These are phyloP conservation scores for Aricia agestis DNA, from an alignment of 1,140 invertebrate species.

Conservation along the genomic window DNA sequence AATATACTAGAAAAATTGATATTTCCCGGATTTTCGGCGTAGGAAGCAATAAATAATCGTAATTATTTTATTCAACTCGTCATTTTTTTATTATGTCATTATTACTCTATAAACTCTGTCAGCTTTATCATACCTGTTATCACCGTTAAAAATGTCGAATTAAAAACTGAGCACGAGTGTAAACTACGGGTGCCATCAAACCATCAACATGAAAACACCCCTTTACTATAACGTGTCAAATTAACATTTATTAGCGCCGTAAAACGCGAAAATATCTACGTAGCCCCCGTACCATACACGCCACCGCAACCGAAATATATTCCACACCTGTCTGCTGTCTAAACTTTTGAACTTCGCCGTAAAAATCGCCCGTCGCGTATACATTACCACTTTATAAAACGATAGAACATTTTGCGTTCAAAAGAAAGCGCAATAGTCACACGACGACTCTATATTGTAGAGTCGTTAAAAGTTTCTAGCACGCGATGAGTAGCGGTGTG, in stretches of 20 bases:
- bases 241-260: constrained; percentile 42
- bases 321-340: constrained; percentile 50
- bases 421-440: constrained; percentile 21
- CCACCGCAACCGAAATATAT: constrained; percentile 40
- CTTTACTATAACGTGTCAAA: constrained; percentile 26
- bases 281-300: constrained; percentile 36
- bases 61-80: not conserved
- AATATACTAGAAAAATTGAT: too few relatives aligned
- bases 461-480: constrained; percentile 22
- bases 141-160: not conserved
- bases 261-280: constrained; percentile 38
- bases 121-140: not conserved
- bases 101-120: not conserved
- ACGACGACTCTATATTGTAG: constrained; percentile 18
- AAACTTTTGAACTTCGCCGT: constrained; percentile 34
- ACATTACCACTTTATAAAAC: constrained; percentile 32
- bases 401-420: not conserved
- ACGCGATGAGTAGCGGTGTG: constrained; percentile 31
- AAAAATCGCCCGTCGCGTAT: constrained; percentile 9
- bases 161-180: not conserved
- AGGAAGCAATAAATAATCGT: not conserved
- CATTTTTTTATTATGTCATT: not conserved
- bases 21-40: not conserved
- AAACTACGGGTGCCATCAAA: constrained; percentile 3
- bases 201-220: constrained; percentile 28